Base-by-base conservation (phyloP, 2,113 vertebrate genomes). In the Eolophus roseicapilla region DNA sequence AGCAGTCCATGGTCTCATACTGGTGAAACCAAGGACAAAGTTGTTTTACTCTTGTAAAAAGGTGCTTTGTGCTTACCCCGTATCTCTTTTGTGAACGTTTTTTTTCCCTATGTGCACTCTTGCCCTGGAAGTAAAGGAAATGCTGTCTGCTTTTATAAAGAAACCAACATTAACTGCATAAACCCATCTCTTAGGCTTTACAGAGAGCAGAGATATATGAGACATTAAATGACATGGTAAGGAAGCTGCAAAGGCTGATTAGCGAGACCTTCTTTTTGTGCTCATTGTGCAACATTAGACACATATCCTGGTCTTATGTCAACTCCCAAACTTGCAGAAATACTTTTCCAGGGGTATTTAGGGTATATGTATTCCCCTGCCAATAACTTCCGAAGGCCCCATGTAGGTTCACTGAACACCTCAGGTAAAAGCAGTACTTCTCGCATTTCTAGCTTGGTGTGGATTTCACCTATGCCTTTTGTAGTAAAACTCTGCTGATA, bases 121-220 rank as follows among this genome's bases (percentile, higher is more conserved):
- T 80, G 8, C 17, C 29, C 41, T 74, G 29, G 41, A 90, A 79
- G 53, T 50, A 94, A 88, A 91, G 46, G 73, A 94, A 93, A 75
- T 44, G 24, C 13, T 92, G 39, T 41, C 65, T 83, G 50, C 57
- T 89, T 87, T 91, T 65, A 37, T n/a, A 59, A 83, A 86, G 55
- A 88, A 86, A 55, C 17, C 0, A 0, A 77, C 3, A 16, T 82
- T 53, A 69, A 55, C 31, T 11, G 7, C 44, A 29, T 53, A 49
- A 82, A 92, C 37, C 39, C 44, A 37, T 17, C 17, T 69, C n/a
- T 69, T 46, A 1, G 3, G 16, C 75, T 86, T 83, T 60, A 59
- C 4, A 39, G 49, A 77, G 31, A 62, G 27, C 43, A 55, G 50
- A 91, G 81, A 47, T 25, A 64, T 2, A 52, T 3, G 10, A 74